Base-by-base conservation (phyloP, 2,797 vertebrate genomes). In the Anas bahamensis region DNA sequence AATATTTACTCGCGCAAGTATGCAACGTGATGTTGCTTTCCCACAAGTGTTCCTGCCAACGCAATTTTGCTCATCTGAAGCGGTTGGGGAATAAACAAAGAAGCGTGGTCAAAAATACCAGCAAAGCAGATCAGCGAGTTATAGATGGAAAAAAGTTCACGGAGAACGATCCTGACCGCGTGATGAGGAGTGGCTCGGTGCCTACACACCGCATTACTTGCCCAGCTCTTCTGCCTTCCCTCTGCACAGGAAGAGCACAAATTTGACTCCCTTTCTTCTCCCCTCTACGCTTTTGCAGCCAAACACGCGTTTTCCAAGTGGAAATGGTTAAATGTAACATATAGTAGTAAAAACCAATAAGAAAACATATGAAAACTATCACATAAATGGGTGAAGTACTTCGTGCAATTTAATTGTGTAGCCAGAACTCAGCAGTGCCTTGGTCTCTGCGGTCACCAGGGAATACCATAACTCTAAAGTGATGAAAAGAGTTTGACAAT, bases 11-110 rank as follows among this genome's bases (percentile, higher is more conserved):
- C 24, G 80, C 56, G 28, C 94, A 56, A 91, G 18, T 9, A 74
- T 9, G 86, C 81, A 24, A 64, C 39, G 83, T 77, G 93, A 66
- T 56, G 90, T 1, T 91, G 61, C 91, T 76, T 94, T 94, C 94
- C 91, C 93, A 90, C 94, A 94, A 93, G 29, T 76, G 94, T 93
- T 95, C 95, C 59, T 94, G 91, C 93, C 95, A 95, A 82, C 2
- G 63, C 48, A 17, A 8, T 12, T 79, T 66, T 72, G 69, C 90
- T 96, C 94, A 52, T 90, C 84, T 12, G 2, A 9, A 50, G 70
- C 0, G 17, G 48, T 74, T 82, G 86, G 83, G 90, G 93, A 87
- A 78, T 81, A 94, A 96, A 94, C 86, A 96, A 12, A 91, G 70
- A 48, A 79, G 93, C 7, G 28, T n/a, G 78, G 82, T 89, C 46